A percentile compares a stretch with the other conserved stretches of the same genome.
These are phyloP conservation scores for Himalopsyche japonica DNA, from an alignment of 2,888 invertebrate genomes.

Conservation along the genomic window DNA sequence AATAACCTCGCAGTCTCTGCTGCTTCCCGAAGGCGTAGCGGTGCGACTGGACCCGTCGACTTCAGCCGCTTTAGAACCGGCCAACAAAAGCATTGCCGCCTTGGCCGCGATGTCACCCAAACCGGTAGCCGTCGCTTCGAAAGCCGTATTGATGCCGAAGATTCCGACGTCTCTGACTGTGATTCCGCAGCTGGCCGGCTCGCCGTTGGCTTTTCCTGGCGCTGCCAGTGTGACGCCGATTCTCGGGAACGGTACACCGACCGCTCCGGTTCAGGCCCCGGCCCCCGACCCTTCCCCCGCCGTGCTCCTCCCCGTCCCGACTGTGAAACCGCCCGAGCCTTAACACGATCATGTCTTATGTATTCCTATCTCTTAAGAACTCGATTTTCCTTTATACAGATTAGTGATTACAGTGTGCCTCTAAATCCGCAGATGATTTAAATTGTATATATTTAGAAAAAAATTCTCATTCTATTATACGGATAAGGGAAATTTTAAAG, in stretches of 20 bases:
- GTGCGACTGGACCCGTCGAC: conserved; percentile 49
- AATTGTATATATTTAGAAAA: conserved; percentile 36
- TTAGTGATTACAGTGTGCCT: conserved; percentile 41
- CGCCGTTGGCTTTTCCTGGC: conserved; percentile 41
- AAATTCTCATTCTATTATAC: conserved; percentile 23
- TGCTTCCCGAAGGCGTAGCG: conserved; percentile 41
- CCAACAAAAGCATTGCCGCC: conserved; percentile 43
- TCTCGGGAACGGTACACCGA: conserved; percentile 43
- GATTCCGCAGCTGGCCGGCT: conserved; percentile 64
- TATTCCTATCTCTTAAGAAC: conserved; percentile 29
- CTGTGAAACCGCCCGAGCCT: conserved; percentile 28
- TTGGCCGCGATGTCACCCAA: conserved; percentile 41
- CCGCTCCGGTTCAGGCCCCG: conserved; percentile 40
- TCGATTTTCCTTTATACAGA: conserved; percentile 26
- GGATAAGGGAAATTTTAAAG: conserved; percentile 7
- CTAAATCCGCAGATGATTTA: conserved; percentile 30
- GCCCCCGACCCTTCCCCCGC: not conserved
- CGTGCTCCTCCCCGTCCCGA: conserved; percentile 11
- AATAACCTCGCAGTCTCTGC: conserved; percentile 45
- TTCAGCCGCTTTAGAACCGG: conserved; percentile 50
- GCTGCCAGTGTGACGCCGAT: conserved; percentile 40
- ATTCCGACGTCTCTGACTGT: conserved; percentile 82
- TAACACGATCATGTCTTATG: conserved; percentile 34
- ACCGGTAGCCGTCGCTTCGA: conserved; percentile 42
- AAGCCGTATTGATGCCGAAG: conserved; percentile 68